These are phyloP conservation scores for Synanthedon formicaeformis DNA, from an alignment of 2,888 invertebrate genomes.

Conservation along the genomic window DNA sequence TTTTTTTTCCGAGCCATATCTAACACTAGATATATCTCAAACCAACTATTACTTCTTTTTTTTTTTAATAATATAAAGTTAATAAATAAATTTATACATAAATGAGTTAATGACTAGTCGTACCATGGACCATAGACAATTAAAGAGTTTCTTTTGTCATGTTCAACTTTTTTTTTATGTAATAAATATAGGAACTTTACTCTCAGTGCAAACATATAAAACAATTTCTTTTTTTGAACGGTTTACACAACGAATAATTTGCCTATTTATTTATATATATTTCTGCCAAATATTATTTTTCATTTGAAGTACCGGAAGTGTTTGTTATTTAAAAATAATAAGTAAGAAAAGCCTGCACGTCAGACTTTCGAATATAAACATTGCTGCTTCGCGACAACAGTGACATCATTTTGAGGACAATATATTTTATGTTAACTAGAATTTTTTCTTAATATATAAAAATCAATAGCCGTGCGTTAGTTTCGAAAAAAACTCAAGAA, in stretches of 20 bases:
- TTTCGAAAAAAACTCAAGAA: no score
- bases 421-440: no score
- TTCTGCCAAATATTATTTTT: slow-evolving; percentile 17
- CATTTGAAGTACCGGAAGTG: slow-evolving; percentile 14
- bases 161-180: slow-evolving; percentile 31
- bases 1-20: neutral
- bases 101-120: slow-evolving; percentile 59
- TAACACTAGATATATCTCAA: neutral
- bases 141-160: slow-evolving; percentile 24
- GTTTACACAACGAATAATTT: slow-evolving; percentile 19
- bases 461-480: no score
- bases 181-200: slow-evolving; percentile 66
- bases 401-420: no score
- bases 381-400: no score
- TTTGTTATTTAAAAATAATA: slow-evolving; percentile 1
- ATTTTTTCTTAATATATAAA: no score
- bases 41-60: slow-evolving; percentile 28
- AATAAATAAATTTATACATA: slow-evolving; percentile 50
- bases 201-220: slow-evolving; percentile 54
- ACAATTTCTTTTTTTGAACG: slow-evolving; percentile 15
- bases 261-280: slow-evolving; percentile 15
- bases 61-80: slow-evolving; percentile 30
- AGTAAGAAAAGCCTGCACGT: neutral
- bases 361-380: no score
- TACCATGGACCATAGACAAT: slow-evolving; percentile 57